These are phyloP conservation scores for Eumerus sabulonum DNA, from an alignment of 2,888 invertebrate genomes.

Conservation along the genomic window DNA sequence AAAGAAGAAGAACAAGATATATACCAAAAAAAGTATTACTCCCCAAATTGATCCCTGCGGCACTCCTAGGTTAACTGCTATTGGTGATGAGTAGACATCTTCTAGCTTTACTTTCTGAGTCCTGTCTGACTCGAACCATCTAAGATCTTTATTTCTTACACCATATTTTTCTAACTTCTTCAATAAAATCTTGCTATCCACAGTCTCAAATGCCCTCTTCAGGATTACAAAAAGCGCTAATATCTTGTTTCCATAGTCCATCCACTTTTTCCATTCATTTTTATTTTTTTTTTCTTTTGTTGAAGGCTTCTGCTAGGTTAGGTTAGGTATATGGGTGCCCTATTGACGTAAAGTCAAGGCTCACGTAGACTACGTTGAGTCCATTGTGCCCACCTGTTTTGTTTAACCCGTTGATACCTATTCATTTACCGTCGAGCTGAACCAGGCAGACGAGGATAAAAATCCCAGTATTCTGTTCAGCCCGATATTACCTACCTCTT, in stretches of 20 bases:
- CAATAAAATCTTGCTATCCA: constrained; percentile 13
- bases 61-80: constrained; percentile 6
- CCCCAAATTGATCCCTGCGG: constrained; percentile 20
- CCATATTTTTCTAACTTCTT: constrained; percentile 17
- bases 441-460: too few species aligned
- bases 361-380: too few species aligned
- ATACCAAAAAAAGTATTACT: constrained; percentile 11
- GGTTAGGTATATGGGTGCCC: too few species aligned
- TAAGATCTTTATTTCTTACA: background rate
- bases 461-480: too few species aligned
- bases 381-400: too few species aligned
- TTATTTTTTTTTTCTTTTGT: too few species aligned
- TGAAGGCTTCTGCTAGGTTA: too few species aligned
- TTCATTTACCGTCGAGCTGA: too few species aligned
- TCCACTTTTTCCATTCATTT: constrained; percentile 1
- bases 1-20: too few species aligned
- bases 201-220: constrained; percentile 17
- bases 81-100: constrained; percentile 3
- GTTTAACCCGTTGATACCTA: too few species aligned
- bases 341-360: too few species aligned
- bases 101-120: constrained; percentile 1
- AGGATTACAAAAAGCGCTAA: constrained; percentile 1
- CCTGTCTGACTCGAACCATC: constrained; percentile 1
- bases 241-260: background rate
- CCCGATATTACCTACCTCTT: too few species aligned